Conservation (phyloP, 2,797 vertebrate species). For the Macropus fuliginosus region DNA sequence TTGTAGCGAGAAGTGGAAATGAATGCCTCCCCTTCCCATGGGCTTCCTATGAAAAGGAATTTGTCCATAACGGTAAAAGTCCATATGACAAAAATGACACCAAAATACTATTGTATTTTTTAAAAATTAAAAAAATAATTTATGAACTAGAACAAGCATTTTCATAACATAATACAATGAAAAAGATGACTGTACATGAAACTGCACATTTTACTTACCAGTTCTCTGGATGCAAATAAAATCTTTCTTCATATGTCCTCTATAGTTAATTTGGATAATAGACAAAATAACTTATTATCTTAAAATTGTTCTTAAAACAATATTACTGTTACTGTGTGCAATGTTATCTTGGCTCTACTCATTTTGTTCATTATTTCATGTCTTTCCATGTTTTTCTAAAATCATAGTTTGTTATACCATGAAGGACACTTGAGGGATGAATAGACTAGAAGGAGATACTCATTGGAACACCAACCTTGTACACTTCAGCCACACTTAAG, state of each 20-base stretch:
- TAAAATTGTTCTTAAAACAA: background rate
- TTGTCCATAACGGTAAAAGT: background rate
- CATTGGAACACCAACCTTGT: background rate
- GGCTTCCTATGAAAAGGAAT: background rate
- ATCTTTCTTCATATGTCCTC: background rate
- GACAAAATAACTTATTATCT: background rate
- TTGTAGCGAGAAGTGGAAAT: background rate
- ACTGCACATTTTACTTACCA: background rate
- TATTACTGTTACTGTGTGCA: background rate
- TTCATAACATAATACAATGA: background rate
- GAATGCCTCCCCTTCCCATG: background rate
- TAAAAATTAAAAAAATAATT: background rate
- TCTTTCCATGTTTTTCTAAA: background rate
- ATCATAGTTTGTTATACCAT: background rate
- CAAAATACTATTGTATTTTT: background rate
- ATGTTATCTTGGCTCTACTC: background rate
- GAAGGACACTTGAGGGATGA: too few relatives aligned
- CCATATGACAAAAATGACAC: background rate
- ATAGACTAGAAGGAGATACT: too few relatives aligned
- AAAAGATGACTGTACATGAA: too few relatives aligned
- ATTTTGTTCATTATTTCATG: too few relatives aligned
- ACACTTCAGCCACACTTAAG: too few relatives aligned
- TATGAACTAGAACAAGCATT: too few relatives aligned
- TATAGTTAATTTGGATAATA: background rate
- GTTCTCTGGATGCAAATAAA: background rate